phyloP scores from a whole-genome alignment of 2,113 vertebrate genomes.

The Centropus unirufus region DNA sequence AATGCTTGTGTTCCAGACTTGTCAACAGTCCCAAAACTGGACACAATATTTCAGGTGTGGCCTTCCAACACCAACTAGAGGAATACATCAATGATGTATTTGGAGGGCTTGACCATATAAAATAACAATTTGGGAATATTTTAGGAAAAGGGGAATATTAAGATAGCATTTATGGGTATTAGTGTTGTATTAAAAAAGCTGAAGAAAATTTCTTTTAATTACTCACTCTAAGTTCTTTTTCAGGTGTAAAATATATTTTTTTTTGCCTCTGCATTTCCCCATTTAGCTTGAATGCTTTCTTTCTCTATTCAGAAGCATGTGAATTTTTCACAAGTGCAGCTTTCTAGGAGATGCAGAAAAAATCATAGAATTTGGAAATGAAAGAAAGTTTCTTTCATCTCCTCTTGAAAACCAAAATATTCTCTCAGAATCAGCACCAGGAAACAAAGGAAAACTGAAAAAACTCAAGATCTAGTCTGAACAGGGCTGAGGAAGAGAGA shows the following conservation, averaged over 20 bases:
- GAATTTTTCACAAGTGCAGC: not conserved
- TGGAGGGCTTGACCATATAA: not conserved
- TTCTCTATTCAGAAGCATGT: not conserved
- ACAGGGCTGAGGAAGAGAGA: not conserved
- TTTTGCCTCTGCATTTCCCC: not conserved
- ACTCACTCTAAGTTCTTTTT: not conserved
- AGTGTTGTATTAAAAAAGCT: not conserved
- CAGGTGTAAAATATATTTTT: not conserved
- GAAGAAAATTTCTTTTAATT: not conserved
- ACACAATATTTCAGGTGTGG: too few species aligned
- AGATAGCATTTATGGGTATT: not conserved
- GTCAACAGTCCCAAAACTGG: too few species aligned
- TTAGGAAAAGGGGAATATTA: not conserved
- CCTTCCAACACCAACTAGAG: too few species aligned
- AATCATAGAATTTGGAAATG: not conserved
- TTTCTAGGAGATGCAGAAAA: not conserved
- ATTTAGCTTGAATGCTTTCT: not conserved
- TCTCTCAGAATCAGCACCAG: not conserved
- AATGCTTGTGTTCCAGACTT: too few species aligned
- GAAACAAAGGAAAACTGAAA: not conserved
- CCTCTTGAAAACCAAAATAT: slow-evolving; percentile 8
- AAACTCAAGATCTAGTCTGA: not conserved
- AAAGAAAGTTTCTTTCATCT: not conserved
- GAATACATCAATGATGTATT: not conserved
- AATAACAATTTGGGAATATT: not conserved